Conservation (phyloP, 2,113 vertebrate species). For the Hippotragus niger region DNA sequence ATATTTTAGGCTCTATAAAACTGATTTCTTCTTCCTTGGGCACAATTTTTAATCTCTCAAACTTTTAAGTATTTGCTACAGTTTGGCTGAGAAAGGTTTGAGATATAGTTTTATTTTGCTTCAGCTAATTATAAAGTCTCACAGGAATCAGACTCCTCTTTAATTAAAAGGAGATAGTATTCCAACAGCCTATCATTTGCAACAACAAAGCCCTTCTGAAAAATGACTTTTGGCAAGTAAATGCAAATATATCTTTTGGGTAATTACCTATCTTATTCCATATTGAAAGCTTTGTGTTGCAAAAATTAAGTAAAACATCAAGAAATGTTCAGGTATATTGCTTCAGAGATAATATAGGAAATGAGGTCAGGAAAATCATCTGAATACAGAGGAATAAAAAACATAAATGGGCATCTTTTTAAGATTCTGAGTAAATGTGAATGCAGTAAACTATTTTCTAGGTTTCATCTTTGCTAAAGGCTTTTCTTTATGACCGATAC, state of each 20-base stretch:
- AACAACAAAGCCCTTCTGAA: slow-evolving; percentile 22
- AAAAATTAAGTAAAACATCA: neutral
- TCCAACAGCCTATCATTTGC: neutral
- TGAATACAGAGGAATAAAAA: neutral
- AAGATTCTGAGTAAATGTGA: neutral
- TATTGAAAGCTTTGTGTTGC: neutral
- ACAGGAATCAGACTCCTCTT: neutral
- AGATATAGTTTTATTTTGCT: neutral
- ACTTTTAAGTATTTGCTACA: neutral
- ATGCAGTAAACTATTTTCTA: neutral
- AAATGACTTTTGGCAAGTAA: slow-evolving; percentile 31
- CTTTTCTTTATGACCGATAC: slow-evolving; percentile 33
- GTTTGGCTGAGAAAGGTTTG: neutral
- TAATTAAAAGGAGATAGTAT: slow-evolving; percentile 30
- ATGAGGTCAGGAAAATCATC: neutral
- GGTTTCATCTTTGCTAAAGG: neutral
- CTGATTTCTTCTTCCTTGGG: neutral
- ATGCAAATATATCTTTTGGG: slow-evolving; percentile 30
- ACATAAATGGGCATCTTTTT: neutral
- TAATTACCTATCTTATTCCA: neutral
- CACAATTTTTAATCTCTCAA: neutral
- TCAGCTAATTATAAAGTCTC: neutral
- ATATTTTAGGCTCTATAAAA: neutral
- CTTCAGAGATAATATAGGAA: neutral
- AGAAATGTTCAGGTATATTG: neutral